Percentiles rank a stretch among this genome's conserved stretches.
These are phyloP conservation scores for Nasonia giraulti DNA, from an alignment of 1,140 invertebrate species.

Conservation along the genomic window DNA sequence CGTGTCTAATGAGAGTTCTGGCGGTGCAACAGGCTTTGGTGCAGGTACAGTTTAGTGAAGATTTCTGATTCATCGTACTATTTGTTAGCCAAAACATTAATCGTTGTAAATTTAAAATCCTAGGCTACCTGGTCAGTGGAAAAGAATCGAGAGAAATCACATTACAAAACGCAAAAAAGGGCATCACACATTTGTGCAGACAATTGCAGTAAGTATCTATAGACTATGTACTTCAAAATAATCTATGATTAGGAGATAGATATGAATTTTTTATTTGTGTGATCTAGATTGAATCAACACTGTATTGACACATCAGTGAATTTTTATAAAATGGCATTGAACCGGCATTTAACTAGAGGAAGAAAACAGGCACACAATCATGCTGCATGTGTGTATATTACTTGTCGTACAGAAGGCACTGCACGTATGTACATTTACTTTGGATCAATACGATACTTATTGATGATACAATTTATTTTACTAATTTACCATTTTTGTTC, in stretches of 20 bases:
- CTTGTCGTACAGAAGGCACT: slow-evolving; percentile 94
- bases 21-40: slow-evolving; percentile 85
- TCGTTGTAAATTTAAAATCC: slow-evolving; percentile 57
- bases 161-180: slow-evolving; percentile 88
- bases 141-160: slow-evolving; percentile 94
- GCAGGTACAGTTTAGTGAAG: slow-evolving; percentile 72
- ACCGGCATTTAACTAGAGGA: slow-evolving; percentile 90
- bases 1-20: slow-evolving; percentile 90
- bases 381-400: slow-evolving; percentile 98
- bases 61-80: neutral
- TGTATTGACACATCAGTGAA: slow-evolving; percentile 95
- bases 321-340: slow-evolving; percentile 98
- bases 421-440: slow-evolving; percentile 86
- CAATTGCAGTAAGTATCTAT: slow-evolving; percentile 77
- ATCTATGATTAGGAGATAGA: slow-evolving; percentile 21
- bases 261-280: slow-evolving; percentile 39
- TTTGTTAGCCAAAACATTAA: neutral
- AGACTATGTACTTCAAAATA: neutral
- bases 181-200: slow-evolving; percentile 85
- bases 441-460: neutral
- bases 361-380: slow-evolving; percentile 93
- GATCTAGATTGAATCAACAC: slow-evolving; percentile 85
- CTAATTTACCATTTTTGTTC: slow-evolving; percentile 37
- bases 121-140: slow-evolving; percentile 86
- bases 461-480: slow-evolving; percentile 41